These are phyloP conservation scores for Diplodus puntazzo DNA, from an alignment of 2,797 vertebrate species.

Conservation along the genomic window DNA sequence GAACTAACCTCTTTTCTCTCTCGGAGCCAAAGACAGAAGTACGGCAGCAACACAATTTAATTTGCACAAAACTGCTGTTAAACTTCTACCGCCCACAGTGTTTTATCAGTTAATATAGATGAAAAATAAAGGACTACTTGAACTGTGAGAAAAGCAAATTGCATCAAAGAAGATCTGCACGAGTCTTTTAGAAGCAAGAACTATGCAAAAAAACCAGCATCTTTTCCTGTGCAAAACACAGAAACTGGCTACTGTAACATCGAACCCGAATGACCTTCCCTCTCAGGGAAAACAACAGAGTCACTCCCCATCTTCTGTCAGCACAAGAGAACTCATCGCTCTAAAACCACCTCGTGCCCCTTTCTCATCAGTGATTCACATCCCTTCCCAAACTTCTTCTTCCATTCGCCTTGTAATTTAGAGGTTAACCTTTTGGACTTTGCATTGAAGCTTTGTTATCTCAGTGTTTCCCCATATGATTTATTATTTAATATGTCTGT, in stretches of 20 bases:
- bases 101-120: neutral
- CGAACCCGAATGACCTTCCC: slow-evolving; percentile 33
- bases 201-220: neutral
- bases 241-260: slow-evolving; percentile 12
- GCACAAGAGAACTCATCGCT: slow-evolving; percentile 25
- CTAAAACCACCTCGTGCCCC: neutral
- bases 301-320: slow-evolving; percentile 22
- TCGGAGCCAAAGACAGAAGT: neutral
- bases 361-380: slow-evolving; percentile 43
- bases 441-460: neutral
- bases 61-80: neutral
- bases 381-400: neutral
- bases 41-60: neutral
- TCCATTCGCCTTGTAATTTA: neutral
- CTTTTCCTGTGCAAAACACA: neutral
- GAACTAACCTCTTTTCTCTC: neutral
- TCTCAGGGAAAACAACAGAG: slow-evolving; percentile 25
- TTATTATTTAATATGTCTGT: too few relatives aligned
- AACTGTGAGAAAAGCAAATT: neutral
- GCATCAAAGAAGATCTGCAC: neutral
- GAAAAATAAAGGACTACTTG: too few relatives aligned
- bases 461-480: too few relatives aligned
- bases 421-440: neutral
- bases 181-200: neutral
- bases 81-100: too few relatives aligned